Evolutionary conservation across 2,888 invertebrate genomes (phyloP).

Genomic region (Pseudoips prasinana): DNA sequence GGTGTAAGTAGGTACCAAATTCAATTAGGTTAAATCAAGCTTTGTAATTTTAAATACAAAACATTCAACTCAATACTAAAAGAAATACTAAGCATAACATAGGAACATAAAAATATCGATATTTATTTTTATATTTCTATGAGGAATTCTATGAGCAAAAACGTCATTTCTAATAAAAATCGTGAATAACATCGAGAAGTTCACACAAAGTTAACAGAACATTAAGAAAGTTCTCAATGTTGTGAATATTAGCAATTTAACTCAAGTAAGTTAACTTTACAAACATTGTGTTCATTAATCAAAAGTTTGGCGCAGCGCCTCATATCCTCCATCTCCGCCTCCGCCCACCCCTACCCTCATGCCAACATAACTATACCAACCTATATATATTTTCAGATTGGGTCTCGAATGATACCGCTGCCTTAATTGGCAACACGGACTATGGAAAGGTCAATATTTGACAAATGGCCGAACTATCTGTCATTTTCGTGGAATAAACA

Average conservation of each 20-base stretch:
- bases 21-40: too few species aligned
- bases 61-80: too few species aligned
- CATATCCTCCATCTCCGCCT: conserved; percentile 62
- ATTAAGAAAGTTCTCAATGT: conserved; percentile 55
- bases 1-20: too few species aligned
- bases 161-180: not conserved
- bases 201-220: conserved; percentile 23
- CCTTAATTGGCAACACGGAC: conserved; percentile 51
- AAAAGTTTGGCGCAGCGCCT: conserved; percentile 79
- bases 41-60: too few species aligned
- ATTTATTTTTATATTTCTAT: too few species aligned
- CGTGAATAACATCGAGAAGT: not conserved
- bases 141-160: too few species aligned
- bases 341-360: conserved; percentile 48
- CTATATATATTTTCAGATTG: conserved; percentile 30
- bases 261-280: conserved; percentile 72
- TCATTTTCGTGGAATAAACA: conserved; percentile 62
- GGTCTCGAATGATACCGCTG: conserved; percentile 57
- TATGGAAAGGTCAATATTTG: conserved; percentile 60
- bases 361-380: conserved; percentile 29
- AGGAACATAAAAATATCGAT: too few species aligned
- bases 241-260: conserved; percentile 70
- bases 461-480: conserved; percentile 66
- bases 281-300: conserved; percentile 79
- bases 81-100: too few species aligned